These are phyloP conservation scores for Hydractinia echinata DNA, from an alignment of 30 jellyfish, hydroid and myxozoan species.

Conservation along the genomic window DNA sequence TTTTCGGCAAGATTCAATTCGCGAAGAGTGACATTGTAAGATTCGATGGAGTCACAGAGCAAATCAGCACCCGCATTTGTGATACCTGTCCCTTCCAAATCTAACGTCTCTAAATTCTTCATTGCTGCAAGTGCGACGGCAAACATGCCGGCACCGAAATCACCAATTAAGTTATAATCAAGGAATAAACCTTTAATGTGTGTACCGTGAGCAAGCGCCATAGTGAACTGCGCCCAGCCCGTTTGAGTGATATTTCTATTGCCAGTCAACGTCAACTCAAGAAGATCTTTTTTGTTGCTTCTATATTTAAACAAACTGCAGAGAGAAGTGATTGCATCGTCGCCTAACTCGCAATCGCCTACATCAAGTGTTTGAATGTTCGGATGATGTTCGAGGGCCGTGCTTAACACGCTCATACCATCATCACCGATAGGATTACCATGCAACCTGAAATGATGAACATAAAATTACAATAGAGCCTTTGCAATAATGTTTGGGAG, in stretches of 20 bases:
- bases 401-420: slow-evolving; percentile 67
- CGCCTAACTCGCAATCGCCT: slow-evolving; percentile 92
- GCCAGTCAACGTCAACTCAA: slow-evolving; percentile 86
- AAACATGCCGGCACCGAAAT: slow-evolving; percentile 96
- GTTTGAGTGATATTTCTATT: slow-evolving; percentile 73
- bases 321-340: slow-evolving; percentile 65
- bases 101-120: slow-evolving; percentile 50
- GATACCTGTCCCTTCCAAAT: slow-evolving; percentile 85
- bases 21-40: slow-evolving; percentile 49
- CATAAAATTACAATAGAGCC: too few relatives aligned
- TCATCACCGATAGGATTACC: slow-evolving; percentile 96
- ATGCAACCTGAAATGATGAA: slow-evolving; percentile 60
- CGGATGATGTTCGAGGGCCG: slow-evolving; percentile 86
- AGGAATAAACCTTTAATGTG: slow-evolving; percentile 60
- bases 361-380: slow-evolving; percentile 75
- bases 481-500: too few relatives aligned
- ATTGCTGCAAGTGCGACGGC: slow-evolving; percentile 94
- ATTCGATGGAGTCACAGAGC: slow-evolving; percentile 65
- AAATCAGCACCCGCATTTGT: slow-evolving; percentile 92
- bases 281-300: slow-evolving; percentile 37
- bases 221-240: slow-evolving; percentile 97
- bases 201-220: slow-evolving; percentile 82
- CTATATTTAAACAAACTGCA: slow-evolving; percentile 48
- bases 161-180: slow-evolving; percentile 87
- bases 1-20: slow-evolving; percentile 81